Conservation (phyloP, 1,140 invertebrate species). For the Sesamia nonagrioides region DNA sequence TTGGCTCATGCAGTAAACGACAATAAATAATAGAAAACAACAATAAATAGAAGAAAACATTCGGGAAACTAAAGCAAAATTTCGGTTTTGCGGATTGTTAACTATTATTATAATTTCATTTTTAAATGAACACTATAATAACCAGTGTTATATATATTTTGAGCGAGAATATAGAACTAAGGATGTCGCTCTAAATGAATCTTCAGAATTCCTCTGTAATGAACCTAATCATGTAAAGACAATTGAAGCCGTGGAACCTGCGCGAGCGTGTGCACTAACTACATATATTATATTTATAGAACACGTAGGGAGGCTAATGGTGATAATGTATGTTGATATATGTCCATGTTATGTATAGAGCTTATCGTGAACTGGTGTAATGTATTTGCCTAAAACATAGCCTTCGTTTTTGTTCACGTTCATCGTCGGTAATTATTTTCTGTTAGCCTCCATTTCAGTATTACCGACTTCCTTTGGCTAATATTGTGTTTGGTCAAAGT, state of each 20-base stretch:
- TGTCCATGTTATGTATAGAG: background rate
- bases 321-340: background rate
- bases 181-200: background rate
- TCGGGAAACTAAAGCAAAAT: background rate
- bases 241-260: slow-evolving; percentile 5
- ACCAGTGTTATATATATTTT: too few species aligned
- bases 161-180: too few species aligned
- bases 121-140: too few species aligned
- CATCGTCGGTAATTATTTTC: slow-evolving; percentile 13
- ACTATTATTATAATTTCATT: too few species aligned
- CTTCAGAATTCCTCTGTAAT: slow-evolving; percentile 7
- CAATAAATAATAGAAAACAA: background rate
- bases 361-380: background rate
- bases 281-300: background rate
- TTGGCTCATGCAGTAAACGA: slow-evolving; percentile 1
- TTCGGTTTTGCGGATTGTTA: too few species aligned
- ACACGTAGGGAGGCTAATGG: background rate
- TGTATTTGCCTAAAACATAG: slow-evolving; percentile 16
- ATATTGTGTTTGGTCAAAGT: slow-evolving; percentile 41
- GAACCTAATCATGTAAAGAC: slow-evolving; percentile 1
- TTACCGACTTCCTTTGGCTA: slow-evolving; percentile 26
- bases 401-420: slow-evolving; percentile 22
- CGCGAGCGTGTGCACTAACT: background rate
- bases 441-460: slow-evolving; percentile 9
- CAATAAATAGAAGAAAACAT: background rate